phyloP scores from a whole-genome alignment of 2,888 invertebrate species.

The Yponomeuta evonymella region DNA sequence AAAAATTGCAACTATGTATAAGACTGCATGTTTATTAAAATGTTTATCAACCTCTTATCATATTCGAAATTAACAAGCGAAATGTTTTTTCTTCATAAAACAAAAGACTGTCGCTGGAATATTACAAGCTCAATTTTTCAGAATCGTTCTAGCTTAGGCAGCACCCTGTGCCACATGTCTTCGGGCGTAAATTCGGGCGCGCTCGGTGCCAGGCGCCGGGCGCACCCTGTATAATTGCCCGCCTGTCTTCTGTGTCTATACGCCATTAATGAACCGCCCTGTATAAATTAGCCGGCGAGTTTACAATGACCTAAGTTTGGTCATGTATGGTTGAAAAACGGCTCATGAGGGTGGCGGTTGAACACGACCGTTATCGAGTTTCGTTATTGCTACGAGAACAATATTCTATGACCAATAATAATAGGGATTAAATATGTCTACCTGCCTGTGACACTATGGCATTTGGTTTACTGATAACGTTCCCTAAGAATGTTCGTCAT shows the following conservation, averaged over 20 bases:
- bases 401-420: too few species aligned
- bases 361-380: neutral
- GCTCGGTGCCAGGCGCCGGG: slow-evolving; percentile 59
- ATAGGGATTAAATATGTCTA: too few species aligned
- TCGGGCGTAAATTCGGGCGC: slow-evolving; percentile 60
- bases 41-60: too few species aligned
- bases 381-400: neutral
- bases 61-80: too few species aligned
- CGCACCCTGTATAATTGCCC: slow-evolving; percentile 63
- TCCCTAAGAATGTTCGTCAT: too few species aligned
- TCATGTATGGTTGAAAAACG: neutral
- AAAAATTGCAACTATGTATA: too few species aligned
- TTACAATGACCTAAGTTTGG: slow-evolving; percentile 9
- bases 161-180: slow-evolving; percentile 24
- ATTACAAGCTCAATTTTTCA: neutral
- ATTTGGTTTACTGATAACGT: too few species aligned
- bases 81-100: too few species aligned
- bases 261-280: slow-evolving; percentile 9
- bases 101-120: neutral
- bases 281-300: neutral
- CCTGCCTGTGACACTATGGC: too few species aligned
- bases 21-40: too few species aligned
- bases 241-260: slow-evolving; percentile 26
- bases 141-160: neutral
- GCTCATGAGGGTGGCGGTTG: neutral